Percentiles rank a stretch among this genome's conserved stretches.
phyloP scores from a whole-genome alignment of 2,888 invertebrate species.

The Tuberolachnus salignus region DNA sequence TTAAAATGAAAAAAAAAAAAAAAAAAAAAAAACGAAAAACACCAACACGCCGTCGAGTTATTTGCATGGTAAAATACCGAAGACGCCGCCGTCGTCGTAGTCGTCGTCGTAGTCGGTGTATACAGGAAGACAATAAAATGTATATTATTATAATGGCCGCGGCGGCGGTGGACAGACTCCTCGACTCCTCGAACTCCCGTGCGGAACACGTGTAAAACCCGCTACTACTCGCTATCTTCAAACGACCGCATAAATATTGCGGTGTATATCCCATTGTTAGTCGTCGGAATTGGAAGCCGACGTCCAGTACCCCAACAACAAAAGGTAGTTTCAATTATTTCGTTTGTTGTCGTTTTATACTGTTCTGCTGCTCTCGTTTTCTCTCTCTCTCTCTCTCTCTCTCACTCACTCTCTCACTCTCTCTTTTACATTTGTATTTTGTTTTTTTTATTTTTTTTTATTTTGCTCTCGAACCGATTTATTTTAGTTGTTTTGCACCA shows the following conservation, averaged over 20 bases:
- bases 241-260: slow-evolving; percentile 52
- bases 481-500: slow-evolving; percentile 10
- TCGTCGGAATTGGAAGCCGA: slow-evolving; percentile 54
- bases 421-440: background rate
- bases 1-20: slow-evolving; percentile 32
- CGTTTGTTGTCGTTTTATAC: slow-evolving; percentile 52
- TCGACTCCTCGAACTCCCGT: slow-evolving; percentile 48
- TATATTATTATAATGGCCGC: slow-evolving; percentile 45
- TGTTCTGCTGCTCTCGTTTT: slow-evolving; percentile 36
- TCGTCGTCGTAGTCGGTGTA: background rate
- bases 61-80: slow-evolving; percentile 54
- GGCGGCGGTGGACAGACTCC: slow-evolving; percentile 46
- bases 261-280: slow-evolving; percentile 49
- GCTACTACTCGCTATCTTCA: slow-evolving; percentile 46
- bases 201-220: slow-evolving; percentile 52
- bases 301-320: slow-evolving; percentile 26
- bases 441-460: background rate
- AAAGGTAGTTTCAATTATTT: slow-evolving; percentile 56
- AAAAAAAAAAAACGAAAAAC: slow-evolving; percentile 42
- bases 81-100: slow-evolving; percentile 13
- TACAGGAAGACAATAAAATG: slow-evolving; percentile 52
- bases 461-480: slow-evolving; percentile 24
- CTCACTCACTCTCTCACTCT: background rate
- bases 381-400: background rate
- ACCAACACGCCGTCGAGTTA: slow-evolving; percentile 52